Percentiles rank a stretch among this genome's conserved stretches.
Evolutionary conservation across 2,888 invertebrate genomes (phyloP).

Genomic region (Eilema depressum): DNA sequence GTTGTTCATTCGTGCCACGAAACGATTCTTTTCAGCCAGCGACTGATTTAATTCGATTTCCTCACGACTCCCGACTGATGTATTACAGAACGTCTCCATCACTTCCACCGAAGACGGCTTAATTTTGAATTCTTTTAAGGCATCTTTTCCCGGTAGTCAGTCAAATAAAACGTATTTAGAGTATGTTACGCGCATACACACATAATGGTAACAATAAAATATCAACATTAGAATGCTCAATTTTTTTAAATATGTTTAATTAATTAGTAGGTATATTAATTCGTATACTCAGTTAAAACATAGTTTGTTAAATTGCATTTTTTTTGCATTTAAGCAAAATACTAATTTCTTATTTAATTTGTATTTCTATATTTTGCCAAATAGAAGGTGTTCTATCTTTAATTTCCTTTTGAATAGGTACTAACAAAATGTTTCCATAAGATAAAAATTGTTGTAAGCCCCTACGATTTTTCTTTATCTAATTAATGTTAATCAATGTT

Average conservation of each 20-base stretch:
- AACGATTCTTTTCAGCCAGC: slow-evolving; percentile 82
- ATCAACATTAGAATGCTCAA: background rate
- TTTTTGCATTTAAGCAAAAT: too few relatives aligned
- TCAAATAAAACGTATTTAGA: slow-evolving; percentile 9
- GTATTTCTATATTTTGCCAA: too few relatives aligned
- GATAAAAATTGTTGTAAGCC: background rate
- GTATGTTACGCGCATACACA: background rate
- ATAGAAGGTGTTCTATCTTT: too few relatives aligned
- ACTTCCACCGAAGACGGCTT: slow-evolving; percentile 62
- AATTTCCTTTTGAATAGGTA: too few relatives aligned
- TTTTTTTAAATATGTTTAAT: background rate
- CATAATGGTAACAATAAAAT: background rate
- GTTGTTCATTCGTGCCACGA: slow-evolving; percentile 83
- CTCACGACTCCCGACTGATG: slow-evolving; percentile 71
- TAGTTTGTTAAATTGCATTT: too few relatives aligned
- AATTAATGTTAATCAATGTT: background rate
- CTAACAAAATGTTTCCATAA: too few relatives aligned
- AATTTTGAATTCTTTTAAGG: slow-evolving; percentile 57
- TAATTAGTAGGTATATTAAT: background rate
- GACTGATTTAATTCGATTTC: slow-evolving; percentile 83
- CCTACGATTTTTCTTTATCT: background rate
- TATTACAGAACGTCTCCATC: slow-evolving; percentile 73
- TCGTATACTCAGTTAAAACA: too few relatives aligned
- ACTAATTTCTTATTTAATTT: too few relatives aligned
- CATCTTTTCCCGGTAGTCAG: slow-evolving; percentile 31